Conservation (phyloP, 2,888 invertebrate species). For the Ellobium chinense region DNA sequence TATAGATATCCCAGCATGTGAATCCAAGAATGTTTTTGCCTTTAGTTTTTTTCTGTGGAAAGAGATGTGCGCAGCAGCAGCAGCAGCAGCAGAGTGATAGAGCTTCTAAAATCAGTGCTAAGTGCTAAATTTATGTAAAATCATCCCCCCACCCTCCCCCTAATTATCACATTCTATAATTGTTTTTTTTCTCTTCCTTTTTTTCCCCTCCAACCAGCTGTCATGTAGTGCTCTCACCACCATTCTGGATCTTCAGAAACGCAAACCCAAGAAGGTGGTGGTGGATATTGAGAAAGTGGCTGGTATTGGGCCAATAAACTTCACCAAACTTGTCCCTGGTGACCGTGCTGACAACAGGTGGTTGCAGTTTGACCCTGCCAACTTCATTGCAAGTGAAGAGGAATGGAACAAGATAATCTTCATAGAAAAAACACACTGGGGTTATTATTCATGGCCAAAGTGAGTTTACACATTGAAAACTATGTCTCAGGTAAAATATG, state of each 20-base stretch:
- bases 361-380: conserved; percentile 85
- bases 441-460: conserved; percentile 82
- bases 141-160: too few relatives aligned
- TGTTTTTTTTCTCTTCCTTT: neutral
- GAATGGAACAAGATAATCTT: conserved; percentile 88
- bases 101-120: too few relatives aligned
- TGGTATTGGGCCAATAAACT: conserved; percentile 49
- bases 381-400: conserved; percentile 83
- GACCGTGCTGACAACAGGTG: conserved; percentile 87
- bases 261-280: conserved; percentile 82
- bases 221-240: conserved; percentile 84
- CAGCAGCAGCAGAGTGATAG: too few relatives aligned
- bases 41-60: too few relatives aligned
- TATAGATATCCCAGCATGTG: too few relatives aligned
- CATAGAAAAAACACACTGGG: conserved; percentile 84
- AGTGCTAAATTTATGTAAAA: too few relatives aligned
- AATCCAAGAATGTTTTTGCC: too few relatives aligned
- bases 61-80: too few relatives aligned
- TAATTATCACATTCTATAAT: too few relatives aligned
- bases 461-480: conserved; percentile 48
- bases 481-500: neutral
- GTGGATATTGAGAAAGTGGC: conserved; percentile 81
- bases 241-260: conserved; percentile 87
- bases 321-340: conserved; percentile 59
- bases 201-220: conserved; percentile 73